These are phyloP conservation scores for Cromileptes altivelis DNA, from an alignment of 2,113 vertebrate species.

Conservation along the genomic window DNA sequence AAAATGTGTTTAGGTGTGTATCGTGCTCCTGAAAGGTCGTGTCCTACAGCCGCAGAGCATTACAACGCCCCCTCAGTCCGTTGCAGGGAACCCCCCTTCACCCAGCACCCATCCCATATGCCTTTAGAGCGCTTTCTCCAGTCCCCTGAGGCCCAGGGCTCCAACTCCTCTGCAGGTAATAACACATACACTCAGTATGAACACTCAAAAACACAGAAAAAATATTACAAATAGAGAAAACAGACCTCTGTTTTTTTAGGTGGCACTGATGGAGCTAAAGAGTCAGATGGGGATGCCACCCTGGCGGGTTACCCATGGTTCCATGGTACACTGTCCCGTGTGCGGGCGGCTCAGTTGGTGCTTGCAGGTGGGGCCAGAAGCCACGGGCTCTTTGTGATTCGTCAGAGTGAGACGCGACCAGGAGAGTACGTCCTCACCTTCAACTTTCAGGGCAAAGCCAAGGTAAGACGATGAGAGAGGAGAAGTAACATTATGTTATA, in stretches of 20 bases:
- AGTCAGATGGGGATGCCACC: slow-evolving; percentile 79
- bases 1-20: slow-evolving; percentile 77
- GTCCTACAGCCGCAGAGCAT: slow-evolving; percentile 76
- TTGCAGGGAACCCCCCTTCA: slow-evolving; percentile 85
- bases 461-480: slow-evolving; percentile 82
- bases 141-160: slow-evolving; percentile 86
- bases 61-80: slow-evolving; percentile 84
- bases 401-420: slow-evolving; percentile 95
- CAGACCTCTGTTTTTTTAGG: slow-evolving; percentile 40
- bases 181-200: neutral
- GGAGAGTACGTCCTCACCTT: slow-evolving; percentile 98
- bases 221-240: neutral
- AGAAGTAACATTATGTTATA: neutral
- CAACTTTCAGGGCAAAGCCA: slow-evolving; percentile 99
- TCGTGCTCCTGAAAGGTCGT: slow-evolving; percentile 78
- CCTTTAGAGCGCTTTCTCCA: slow-evolving; percentile 94
- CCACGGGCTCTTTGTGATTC: slow-evolving; percentile 96
- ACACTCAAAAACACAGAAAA: neutral
- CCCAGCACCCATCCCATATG: slow-evolving; percentile 90
- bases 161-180: slow-evolving; percentile 84
- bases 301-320: slow-evolving; percentile 95
- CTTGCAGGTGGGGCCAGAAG: slow-evolving; percentile 91
- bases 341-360: slow-evolving; percentile 95
- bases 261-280: slow-evolving; percentile 82
- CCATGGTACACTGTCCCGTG: slow-evolving; percentile 93